Evolutionary conservation across 1,140 invertebrate genomes (phyloP), one percentile per base, ranked within the genome.

Genomic region (Tetragnatha versicolor): DNA sequence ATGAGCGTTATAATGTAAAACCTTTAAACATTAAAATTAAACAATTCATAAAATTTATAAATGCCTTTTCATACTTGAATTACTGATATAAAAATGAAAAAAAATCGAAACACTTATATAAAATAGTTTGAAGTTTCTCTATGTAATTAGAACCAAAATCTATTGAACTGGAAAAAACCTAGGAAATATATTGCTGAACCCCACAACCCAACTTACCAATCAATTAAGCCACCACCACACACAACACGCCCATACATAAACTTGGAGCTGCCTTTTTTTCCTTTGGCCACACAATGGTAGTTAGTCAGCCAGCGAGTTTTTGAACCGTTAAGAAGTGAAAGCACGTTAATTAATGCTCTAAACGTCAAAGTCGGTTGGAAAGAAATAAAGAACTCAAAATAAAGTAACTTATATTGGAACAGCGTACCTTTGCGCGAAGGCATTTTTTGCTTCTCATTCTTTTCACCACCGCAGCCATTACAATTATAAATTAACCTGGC

Each of bases 401-500:
- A 29, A 42, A 68, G 65, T 49, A 31, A 68, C 45, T 49, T 49
- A 65, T 68, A 49, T 20, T 45, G 20, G n/a, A 51, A n/a, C 3
- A 12, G 9, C 2, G 45, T 49, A 33, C 12, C 49, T n/a, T 55
- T 55, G 17, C 17, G 20, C 12, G 20, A 47, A 17, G 6, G 10
- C 4, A 31, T 58, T 58, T 31, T 58, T 58, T 58, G 14, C 17
- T 58, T 5, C 25, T 14, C 22, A 20, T 14, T 29, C 35, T 22
- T 49, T 49, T 55, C 49, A 25, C 22, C 27, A 37, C 31, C 55
- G 37, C 20, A 14, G 29, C 51, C 68, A 35, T 70, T 70, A 70
- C 53, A 70, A 37, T 70, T 45, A 70, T 70, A 70, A 70, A 70
- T 70, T 70, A 70, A 70, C 68, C 55, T 47, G 31, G 31, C 35